phyloP scores from a whole-genome alignment of 2,888 invertebrate genomes.

The Aproaerema taeniolella region DNA sequence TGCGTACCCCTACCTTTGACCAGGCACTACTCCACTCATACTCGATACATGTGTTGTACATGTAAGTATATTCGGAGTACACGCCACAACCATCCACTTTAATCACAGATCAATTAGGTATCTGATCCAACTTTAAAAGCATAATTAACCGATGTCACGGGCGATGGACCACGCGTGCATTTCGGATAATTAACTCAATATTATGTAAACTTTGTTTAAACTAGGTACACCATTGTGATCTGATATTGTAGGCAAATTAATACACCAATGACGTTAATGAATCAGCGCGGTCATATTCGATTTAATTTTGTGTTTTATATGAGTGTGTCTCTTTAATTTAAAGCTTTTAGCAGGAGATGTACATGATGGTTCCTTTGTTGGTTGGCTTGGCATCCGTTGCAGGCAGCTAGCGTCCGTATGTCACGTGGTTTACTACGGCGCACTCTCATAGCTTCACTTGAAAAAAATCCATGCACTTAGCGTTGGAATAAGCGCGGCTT shows the following conservation, averaged over 20 bases:
- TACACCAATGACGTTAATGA: not conserved
- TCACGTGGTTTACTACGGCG: conserved; percentile 8
- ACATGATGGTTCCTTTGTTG: conserved; percentile 10
- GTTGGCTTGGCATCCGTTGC: conserved; percentile 2
- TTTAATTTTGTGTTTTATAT: too few relatives aligned
- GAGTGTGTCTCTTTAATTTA: conserved; percentile 1
- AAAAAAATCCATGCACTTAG: conserved; percentile 77
- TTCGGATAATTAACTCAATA: conserved; percentile 41
- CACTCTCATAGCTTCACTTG: conserved; percentile 64
- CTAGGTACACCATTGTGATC: not conserved
- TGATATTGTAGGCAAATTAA: not conserved
- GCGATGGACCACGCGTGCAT: conserved; percentile 35
- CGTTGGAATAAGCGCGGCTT: conserved; percentile 73
- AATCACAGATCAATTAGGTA: conserved; percentile 43
- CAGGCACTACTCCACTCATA: not conserved
- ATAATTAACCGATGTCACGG: conserved; percentile 42
- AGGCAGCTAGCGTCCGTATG: conserved; percentile 5
- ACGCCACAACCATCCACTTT: conserved; percentile 31
- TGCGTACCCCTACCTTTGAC: conserved; percentile 6
- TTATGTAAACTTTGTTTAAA: conserved; percentile 23
- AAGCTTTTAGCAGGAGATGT: conserved; percentile 6
- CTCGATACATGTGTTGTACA: conserved; percentile 6
- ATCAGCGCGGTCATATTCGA: not conserved
- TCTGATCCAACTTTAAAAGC: conserved; percentile 48
- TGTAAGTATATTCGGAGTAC: conserved; percentile 9